A percentile compares a stretch with the other conserved stretches of the same genome.
Conservation (phyloP, 1,140 invertebrate genomes). For the Caenorhabditis remanei region DNA sequence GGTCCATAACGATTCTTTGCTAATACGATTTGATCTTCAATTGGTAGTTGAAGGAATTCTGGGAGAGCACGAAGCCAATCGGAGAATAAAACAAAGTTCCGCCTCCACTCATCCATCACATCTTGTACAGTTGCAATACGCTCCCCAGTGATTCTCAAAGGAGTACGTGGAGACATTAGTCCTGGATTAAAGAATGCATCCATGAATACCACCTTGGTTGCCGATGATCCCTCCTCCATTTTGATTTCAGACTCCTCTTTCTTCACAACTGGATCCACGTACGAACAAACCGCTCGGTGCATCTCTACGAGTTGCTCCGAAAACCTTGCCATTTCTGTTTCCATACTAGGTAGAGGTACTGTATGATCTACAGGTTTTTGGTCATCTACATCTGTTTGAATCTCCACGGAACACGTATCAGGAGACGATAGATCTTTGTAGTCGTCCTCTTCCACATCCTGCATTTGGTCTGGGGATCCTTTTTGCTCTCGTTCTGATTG, state of each 20-base stretch:
- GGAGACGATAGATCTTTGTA: slow-evolving; percentile 52
- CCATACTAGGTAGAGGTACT: not conserved
- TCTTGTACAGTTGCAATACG: slow-evolving; percentile 59
- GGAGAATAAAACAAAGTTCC: slow-evolving; percentile 64
- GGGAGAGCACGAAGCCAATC: slow-evolving; percentile 62
- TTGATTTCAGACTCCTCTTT: not conserved
- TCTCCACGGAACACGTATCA: slow-evolving; percentile 56
- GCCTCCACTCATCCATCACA: slow-evolving; percentile 67
- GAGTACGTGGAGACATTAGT: slow-evolving; percentile 60
- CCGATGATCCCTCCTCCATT: slow-evolving; percentile 1
- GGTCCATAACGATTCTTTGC: slow-evolving; percentile 67
- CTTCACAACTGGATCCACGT: slow-evolving; percentile 33
- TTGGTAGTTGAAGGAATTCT: slow-evolving; percentile 55
- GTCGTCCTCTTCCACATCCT: slow-evolving; percentile 59
- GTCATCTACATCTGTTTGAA: slow-evolving; percentile 57
- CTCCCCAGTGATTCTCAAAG: slow-evolving; percentile 51
- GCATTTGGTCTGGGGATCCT: slow-evolving; percentile 20
- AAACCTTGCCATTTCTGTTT: not conserved
- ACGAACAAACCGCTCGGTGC: slow-evolving; percentile 3
- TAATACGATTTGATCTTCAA: slow-evolving; percentile 62
- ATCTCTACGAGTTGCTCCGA: slow-evolving; percentile 14
- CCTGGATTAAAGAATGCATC: slow-evolving; percentile 66
- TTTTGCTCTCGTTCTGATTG: slow-evolving; percentile 60
- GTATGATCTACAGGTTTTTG: not conserved
- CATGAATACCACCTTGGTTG: slow-evolving; percentile 55